Evolutionary conservation across 2,797 vertebrate species (phyloP), one percentile per base, ranked within the genome.

Genomic region (Scolopax rusticola): DNA sequence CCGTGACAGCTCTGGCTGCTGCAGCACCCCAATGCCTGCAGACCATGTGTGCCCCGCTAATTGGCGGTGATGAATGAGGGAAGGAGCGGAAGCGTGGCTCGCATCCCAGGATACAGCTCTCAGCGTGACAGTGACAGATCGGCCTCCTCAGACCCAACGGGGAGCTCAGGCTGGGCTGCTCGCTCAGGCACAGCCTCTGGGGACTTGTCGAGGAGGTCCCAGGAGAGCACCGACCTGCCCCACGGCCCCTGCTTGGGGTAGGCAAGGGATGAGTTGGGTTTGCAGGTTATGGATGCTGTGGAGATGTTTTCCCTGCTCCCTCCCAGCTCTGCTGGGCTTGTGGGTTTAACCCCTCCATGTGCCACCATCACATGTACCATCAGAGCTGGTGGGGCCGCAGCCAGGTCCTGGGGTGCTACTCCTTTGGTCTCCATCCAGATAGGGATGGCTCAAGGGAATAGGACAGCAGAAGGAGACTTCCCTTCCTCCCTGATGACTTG

Each of bases 111-210:
- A 63, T 11, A 30, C 9, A 5, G 68, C 38, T 40, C 54, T 65
- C 1, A 2, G 64, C 0, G 0, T 38, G 64, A 20, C 60, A 59
- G 68, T 59, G 74, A 75, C 53, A 8, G 60, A 78, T 74, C 3
- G 0, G 32, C 36, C 59, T 53, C 75, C 60, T 33, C 7, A 0
- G 7, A 38, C 32, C 38, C 38, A 15, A 2, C 0, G 0, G 15
- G 43, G 69, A 87, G 57, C 57, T 63, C 20, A 4, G 74, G 32
- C n/a, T 0, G 7, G 19, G 88, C 78, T 74, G 45, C 75, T 63
- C 0, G 0, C 59, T 10, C 40, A 6, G 16, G 30, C 32, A 45
- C 21, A 12, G 15, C 17, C 76, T 7, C n/a, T 24, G 48, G 45
- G 69, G 81, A 36, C 38, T 25, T 0, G 14, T 30, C 36, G 70